Conservation (phyloP, 2,888 invertebrate genomes). For the Dysmachus trigonus region DNA sequence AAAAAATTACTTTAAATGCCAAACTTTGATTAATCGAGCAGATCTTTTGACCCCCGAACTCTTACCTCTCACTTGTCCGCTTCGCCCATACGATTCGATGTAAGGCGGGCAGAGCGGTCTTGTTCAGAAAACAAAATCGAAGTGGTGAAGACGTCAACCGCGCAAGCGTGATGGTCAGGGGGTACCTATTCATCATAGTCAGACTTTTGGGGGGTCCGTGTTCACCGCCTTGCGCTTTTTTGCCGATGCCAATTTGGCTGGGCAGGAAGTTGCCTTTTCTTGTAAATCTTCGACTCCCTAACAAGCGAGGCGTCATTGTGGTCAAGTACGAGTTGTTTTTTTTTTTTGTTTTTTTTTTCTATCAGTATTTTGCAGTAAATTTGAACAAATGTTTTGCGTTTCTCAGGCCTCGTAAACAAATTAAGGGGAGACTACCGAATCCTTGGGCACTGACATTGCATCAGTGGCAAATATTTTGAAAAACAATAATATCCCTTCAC, state of each 20-base stretch:
- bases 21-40: conserved; percentile 38
- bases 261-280: neutral
- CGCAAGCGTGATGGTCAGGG: neutral
- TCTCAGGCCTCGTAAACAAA: neutral
- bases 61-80: conserved; percentile 27
- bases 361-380: neutral
- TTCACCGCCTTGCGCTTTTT: neutral
- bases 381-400: neutral
- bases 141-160: conserved; percentile 28
- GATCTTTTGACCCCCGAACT: conserved; percentile 37
- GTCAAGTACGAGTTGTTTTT: conserved; percentile 20
- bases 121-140: conserved; percentile 12
- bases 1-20: conserved; percentile 43
- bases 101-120: conserved; percentile 29
- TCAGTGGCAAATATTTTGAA: neutral
- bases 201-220: conserved; percentile 11
- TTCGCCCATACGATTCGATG: conserved; percentile 16
- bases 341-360: too few relatives aligned
- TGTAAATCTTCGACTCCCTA: neutral
- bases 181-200: conserved; percentile 29
- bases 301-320: conserved; percentile 14
- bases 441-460: neutral
- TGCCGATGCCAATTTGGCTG: neutral
- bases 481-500: neutral
- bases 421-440: neutral